These are phyloP conservation scores for Trissolcus brochymenae DNA, from an alignment of 2,888 invertebrate genomes.

Conservation along the genomic window DNA sequence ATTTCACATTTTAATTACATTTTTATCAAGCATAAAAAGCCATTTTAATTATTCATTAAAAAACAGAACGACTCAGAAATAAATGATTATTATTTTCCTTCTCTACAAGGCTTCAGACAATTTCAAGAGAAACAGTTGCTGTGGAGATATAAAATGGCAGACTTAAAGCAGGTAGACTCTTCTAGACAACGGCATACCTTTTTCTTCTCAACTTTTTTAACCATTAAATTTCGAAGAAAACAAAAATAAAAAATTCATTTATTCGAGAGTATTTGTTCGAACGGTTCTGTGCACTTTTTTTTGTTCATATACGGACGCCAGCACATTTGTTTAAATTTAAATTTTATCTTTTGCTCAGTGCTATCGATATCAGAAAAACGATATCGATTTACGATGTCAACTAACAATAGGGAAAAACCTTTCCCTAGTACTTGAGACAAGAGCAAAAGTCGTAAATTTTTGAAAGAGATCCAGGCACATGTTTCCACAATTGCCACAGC, in stretches of 20 bases:
- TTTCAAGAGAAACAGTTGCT: conserved; percentile 24
- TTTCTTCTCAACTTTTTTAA: conserved; percentile 6
- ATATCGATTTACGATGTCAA: conserved; percentile 2
- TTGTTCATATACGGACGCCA: neutral
- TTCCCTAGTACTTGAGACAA: conserved; percentile 10
- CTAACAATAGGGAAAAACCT: conserved; percentile 12
- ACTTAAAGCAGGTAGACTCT: conserved; percentile 30
- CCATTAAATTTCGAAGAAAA: conserved; percentile 1
- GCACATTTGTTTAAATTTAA: neutral
- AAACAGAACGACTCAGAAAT: neutral
- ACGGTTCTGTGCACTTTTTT: neutral
- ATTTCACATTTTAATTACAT: conserved; percentile 6
- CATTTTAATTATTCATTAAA: conserved; percentile 7
- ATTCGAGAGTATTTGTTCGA: neutral
- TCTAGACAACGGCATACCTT: conserved; percentile 22
- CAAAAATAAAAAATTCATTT: neutral
- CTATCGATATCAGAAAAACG: too few species aligned
- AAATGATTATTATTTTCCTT: conserved; percentile 6
- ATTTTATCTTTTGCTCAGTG: neutral
- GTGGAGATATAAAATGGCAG: conserved; percentile 30
- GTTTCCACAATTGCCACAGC: conserved; percentile 8
- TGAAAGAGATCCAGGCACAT: neutral
- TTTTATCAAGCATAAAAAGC: neutral
- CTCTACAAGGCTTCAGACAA: neutral
- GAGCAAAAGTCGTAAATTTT: conserved; percentile 1